These are phyloP conservation scores for Sarotherodon lohbergeri DNA, from an alignment of 2,113 vertebrate species.

Conservation along the genomic window DNA sequence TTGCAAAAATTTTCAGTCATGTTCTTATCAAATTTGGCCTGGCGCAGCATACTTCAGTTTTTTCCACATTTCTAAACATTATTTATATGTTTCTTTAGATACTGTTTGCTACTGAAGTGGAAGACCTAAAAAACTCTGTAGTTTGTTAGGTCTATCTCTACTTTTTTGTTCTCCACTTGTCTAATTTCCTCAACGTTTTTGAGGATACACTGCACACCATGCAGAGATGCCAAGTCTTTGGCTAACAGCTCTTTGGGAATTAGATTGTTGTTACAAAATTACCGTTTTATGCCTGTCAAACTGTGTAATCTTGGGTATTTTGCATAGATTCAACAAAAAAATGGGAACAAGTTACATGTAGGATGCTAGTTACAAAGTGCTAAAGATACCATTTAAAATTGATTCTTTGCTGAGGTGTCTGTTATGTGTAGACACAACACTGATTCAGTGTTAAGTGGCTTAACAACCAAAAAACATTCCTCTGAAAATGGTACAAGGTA, in stretches of 20 bases:
- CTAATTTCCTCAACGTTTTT: background rate
- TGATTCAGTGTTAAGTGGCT: background rate
- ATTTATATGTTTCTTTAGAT: background rate
- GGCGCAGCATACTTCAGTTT: fast-evolving
- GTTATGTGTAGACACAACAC: background rate
- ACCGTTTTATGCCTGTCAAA: background rate
- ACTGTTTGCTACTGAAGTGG: background rate
- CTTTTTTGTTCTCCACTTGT: background rate
- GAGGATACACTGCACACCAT: background rate
- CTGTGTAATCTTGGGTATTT: background rate
- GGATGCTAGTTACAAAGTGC: background rate
- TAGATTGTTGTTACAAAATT: background rate
- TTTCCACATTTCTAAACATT: background rate
- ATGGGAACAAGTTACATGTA: background rate
- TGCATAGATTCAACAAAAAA: background rate
- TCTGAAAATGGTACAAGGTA: background rate
- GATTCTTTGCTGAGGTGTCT: background rate
- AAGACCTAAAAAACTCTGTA: background rate
- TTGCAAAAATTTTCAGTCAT: background rate
- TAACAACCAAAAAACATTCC: background rate
- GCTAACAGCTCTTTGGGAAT: background rate
- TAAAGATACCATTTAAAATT: background rate
- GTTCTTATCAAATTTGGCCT: background rate
- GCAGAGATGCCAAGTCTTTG: background rate
- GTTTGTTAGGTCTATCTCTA: background rate